These are phyloP conservation scores for Ommatoiulus sabulosus DNA, from an alignment of 2,888 invertebrate species.

Conservation along the genomic window DNA sequence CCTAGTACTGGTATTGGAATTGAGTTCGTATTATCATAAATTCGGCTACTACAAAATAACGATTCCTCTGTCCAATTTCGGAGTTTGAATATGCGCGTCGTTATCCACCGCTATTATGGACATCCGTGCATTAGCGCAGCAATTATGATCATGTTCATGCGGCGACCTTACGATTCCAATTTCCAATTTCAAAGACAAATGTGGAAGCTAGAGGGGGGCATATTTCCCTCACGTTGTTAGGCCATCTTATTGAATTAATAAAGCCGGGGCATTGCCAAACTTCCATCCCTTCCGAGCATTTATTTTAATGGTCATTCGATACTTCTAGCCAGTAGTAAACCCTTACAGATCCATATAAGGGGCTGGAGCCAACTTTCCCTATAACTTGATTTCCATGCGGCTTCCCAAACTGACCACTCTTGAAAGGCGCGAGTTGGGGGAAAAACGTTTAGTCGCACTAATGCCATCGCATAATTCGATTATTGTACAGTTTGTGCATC, in stretches of 20 bases:
- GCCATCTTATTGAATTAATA: background rate
- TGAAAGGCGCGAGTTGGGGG: background rate
- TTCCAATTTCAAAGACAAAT: background rate
- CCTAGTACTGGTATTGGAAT: too few relatives aligned
- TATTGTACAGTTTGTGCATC: background rate
- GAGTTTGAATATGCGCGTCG: background rate
- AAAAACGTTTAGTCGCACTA: background rate
- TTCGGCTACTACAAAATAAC: too few relatives aligned
- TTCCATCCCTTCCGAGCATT: background rate
- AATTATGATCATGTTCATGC: background rate
- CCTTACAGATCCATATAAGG: background rate
- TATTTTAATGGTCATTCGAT: background rate
- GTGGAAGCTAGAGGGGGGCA: background rate
- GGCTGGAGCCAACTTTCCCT: background rate
- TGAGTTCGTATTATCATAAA: too few relatives aligned
- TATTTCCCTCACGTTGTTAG: background rate
- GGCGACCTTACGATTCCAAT: background rate
- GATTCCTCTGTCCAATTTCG: background rate
- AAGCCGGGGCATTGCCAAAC: background rate
- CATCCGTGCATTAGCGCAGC: background rate
- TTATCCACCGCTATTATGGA: background rate
- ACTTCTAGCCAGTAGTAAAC: background rate
- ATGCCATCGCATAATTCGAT: background rate
- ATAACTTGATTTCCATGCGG: background rate
- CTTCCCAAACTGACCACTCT: slow-evolving; percentile 12